Evolutionary conservation across 2,888 invertebrate genomes (phyloP), one percentile per base, ranked within the genome.

Genomic region (Hydraecia micacea): DNA sequence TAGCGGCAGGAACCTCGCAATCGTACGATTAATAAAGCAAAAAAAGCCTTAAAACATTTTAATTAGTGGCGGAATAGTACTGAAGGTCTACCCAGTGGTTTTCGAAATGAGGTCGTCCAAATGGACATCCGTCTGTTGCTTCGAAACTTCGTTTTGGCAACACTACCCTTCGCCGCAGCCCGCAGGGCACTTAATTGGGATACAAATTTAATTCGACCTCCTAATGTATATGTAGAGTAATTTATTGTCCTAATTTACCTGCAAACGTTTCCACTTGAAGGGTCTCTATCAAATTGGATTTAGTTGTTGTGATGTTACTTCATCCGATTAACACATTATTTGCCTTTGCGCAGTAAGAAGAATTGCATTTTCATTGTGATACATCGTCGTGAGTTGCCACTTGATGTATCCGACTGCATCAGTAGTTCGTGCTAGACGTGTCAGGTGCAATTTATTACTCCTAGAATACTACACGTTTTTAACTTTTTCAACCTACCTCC

Each of bases 381-480:
- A 68, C 69, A 65, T 67, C 39, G 72, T 72, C 76, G 86, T 80
- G 80, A 84, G 72, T 83, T 84, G 71, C 73, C 76, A 72, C 73
- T 83, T 73, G 46, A 76, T 71, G 66, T 75, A 80, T 80, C 84
- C 80, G 62, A 58, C 60, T 74, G 66, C 74, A 77, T 84, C 77
- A 70, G 80, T 84, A 75, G 36, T 84, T 86, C 84, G 77, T 86
- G 84, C 78, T 49, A 42, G 49, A 74, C 83, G 68, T 86, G 86
- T 55, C 86, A 74, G 73, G 39, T 74, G 63, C 28, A 82, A 77
- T 73, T 77, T 82, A 82, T 71, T 39, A 65, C 67, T 74, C 25
- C 42, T 52, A 63, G 42, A 76, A 32, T 65, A 73, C 32, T 70
- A 86, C 77, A 84, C 83, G 86, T 73, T 85, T 85, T 77, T 39